These are phyloP conservation scores for Phymanthus crucifer DNA, from an alignment of 92 coral and sea anemone species.

Conservation along the genomic window DNA sequence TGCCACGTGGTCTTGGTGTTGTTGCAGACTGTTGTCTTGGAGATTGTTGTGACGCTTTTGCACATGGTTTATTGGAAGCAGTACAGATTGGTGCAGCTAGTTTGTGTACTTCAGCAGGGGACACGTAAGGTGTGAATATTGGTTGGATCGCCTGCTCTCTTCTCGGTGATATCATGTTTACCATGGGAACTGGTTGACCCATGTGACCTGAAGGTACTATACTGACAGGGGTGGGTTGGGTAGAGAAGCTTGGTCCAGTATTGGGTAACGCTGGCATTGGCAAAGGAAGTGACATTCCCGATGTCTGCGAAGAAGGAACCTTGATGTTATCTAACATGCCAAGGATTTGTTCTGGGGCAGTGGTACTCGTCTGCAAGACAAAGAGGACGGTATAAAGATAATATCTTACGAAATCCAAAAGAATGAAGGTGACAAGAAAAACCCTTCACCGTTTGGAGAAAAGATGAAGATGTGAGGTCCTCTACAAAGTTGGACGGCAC, in stretches of 20 bases:
- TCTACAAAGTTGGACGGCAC: conserved; percentile 76
- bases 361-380: conserved; percentile 38
- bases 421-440: neutral
- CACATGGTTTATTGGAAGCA: conserved; percentile 7
- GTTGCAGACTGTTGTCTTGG: conserved; percentile 36
- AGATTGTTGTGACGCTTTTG: conserved; percentile 5
- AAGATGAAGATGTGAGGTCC: conserved; percentile 69
- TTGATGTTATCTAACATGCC: conserved; percentile 52
- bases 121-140: conserved; percentile 39
- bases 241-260: neutral
- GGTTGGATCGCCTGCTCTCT: conserved; percentile 27
- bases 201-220: conserved; percentile 19
- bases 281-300: conserved; percentile 13
- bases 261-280: conserved; percentile 23
- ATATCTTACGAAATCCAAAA: neutral
- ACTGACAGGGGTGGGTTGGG: conserved; percentile 2
- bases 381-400: neutral
- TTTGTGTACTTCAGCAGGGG: conserved; percentile 40
- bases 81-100: conserved; percentile 30
- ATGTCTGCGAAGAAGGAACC: conserved; percentile 17
- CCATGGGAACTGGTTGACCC: conserved; percentile 23
- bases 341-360: conserved; percentile 72
- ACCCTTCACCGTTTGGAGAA: conserved; percentile 71
- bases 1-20: conserved; percentile 11
- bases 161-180: conserved; percentile 9